Evolutionary conservation across 1,140 invertebrate genomes (phyloP).

Genomic region (Zaprionus tsacasi): DNA sequence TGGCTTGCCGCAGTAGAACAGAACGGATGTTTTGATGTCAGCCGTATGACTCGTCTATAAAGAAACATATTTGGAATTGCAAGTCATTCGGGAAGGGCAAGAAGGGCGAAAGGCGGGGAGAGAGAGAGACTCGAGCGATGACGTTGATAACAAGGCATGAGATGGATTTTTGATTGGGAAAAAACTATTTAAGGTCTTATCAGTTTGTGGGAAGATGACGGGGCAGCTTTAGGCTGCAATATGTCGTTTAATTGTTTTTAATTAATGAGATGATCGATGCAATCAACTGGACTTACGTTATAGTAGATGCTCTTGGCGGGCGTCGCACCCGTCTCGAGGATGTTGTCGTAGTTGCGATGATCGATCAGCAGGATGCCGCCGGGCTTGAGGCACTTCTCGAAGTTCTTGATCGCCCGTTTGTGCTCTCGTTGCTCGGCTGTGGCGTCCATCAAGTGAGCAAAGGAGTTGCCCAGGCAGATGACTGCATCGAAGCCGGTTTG

Average conservation of each 20-base stretch:
- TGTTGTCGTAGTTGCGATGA: constrained; percentile 94
- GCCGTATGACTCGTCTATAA: constrained; percentile 91
- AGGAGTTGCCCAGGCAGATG: constrained; percentile 95
- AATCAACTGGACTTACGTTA: constrained; percentile 87
- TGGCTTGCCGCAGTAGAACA: constrained; percentile 90
- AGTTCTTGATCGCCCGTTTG: constrained; percentile 90
- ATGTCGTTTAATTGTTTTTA: constrained; percentile 65
- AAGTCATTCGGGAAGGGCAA: constrained; percentile 54
- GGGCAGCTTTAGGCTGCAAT: constrained; percentile 28
- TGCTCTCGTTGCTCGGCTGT: constrained; percentile 91
- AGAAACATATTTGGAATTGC: constrained; percentile 26
- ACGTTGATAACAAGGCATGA: constrained; percentile 23
- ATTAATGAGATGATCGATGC: constrained; percentile 37
- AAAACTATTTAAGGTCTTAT: constrained; percentile 11
- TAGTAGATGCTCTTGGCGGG: constrained; percentile 94
- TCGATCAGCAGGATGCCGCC: constrained; percentile 94
- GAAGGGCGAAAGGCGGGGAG: too few relatives aligned
- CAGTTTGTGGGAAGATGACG: constrained; percentile 56
- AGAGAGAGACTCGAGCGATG: constrained; percentile 7
- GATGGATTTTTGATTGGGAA: constrained; percentile 3
- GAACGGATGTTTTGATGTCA: constrained; percentile 92
- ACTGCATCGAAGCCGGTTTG: constrained; percentile 90
- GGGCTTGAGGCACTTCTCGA: constrained; percentile 91
- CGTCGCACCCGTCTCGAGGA: constrained; percentile 89
- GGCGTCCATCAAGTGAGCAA: constrained; percentile 93